Percentiles rank a stretch among this genome's conserved stretches.
These are phyloP conservation scores for Avahi laniger DNA, from an alignment of 2,797 vertebrate genomes.

Conservation along the genomic window DNA sequence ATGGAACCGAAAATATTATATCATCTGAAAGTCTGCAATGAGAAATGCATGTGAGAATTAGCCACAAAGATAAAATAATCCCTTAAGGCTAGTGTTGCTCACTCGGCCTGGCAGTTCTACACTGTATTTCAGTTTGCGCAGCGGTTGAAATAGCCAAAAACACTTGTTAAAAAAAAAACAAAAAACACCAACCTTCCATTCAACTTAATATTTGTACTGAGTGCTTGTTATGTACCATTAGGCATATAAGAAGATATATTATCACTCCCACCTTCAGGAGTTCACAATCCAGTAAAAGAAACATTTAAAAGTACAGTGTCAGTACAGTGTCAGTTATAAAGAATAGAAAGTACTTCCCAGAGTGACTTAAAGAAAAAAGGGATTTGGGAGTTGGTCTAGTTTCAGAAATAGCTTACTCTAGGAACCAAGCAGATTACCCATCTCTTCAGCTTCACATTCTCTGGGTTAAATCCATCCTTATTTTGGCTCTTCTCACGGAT, in stretches of 20 bases:
- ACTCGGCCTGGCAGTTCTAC: not conserved
- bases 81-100: not conserved
- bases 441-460: not conserved
- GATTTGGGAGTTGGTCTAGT: not conserved
- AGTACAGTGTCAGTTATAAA: not conserved
- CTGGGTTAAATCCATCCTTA: not conserved
- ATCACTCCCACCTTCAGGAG: not conserved
- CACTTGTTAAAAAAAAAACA: not conserved
- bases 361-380: not conserved
- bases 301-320: not conserved
- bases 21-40: slow-evolving; percentile 20
- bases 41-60: slow-evolving; percentile 42
- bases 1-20: slow-evolving; percentile 60
- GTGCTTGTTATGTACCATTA: slow-evolving; percentile 6
- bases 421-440: not conserved
- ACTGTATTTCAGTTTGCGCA: slow-evolving; percentile 34
- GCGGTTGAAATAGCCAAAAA: slow-evolving; percentile 19
- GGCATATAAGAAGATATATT: not conserved
- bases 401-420: slow-evolving; percentile 13
- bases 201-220: not conserved
- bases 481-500: not conserved
- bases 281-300: not conserved
- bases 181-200: not conserved
- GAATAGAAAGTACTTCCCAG: slow-evolving; percentile 29
- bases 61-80: slow-evolving; percentile 48